Evolutionary conservation across 1,140 invertebrate genomes (phyloP).

Genomic region (Metaphire vulgaris): DNA sequence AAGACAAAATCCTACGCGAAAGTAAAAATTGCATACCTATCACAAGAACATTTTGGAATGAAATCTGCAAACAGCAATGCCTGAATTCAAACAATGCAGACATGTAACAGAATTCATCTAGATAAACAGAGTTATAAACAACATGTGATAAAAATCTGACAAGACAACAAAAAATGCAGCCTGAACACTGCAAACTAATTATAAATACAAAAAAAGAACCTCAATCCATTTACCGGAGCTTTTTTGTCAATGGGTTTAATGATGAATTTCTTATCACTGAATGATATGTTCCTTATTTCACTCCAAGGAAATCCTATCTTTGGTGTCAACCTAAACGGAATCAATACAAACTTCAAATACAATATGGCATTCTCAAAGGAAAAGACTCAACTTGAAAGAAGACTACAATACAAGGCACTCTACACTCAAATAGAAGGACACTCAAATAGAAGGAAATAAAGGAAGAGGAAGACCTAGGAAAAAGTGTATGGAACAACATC

Average conservation of each 20-base stretch:
- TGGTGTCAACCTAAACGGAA: conserved; percentile 47
- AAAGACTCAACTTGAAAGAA: too few relatives aligned
- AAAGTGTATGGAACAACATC: too few relatives aligned
- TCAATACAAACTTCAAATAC: background rate
- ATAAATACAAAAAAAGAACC: background rate
- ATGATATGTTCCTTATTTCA: conserved; percentile 89
- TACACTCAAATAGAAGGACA: too few relatives aligned
- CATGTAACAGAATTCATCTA: too few relatives aligned
- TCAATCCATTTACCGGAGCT: conserved; percentile 37
- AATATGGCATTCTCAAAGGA: too few relatives aligned
- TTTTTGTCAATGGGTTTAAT: conserved; percentile 99
- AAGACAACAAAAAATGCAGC: background rate
- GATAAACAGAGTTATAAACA: too few relatives aligned
- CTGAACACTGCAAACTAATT: background rate
- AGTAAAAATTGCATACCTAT: background rate
- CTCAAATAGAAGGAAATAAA: too few relatives aligned
- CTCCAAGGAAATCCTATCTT: conserved; percentile 99
- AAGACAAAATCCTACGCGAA: conserved; percentile 86
- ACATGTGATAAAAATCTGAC: too few relatives aligned
- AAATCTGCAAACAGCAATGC: too few relatives aligned
- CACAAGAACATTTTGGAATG: background rate
- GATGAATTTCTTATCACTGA: conserved; percentile 66
- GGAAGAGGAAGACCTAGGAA: too few relatives aligned
- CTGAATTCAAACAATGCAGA: too few relatives aligned
- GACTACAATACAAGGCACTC: too few relatives aligned